These are phyloP conservation scores for Rostratula benghalensis DNA, from an alignment of 2,113 vertebrate species.

Conservation along the genomic window DNA sequence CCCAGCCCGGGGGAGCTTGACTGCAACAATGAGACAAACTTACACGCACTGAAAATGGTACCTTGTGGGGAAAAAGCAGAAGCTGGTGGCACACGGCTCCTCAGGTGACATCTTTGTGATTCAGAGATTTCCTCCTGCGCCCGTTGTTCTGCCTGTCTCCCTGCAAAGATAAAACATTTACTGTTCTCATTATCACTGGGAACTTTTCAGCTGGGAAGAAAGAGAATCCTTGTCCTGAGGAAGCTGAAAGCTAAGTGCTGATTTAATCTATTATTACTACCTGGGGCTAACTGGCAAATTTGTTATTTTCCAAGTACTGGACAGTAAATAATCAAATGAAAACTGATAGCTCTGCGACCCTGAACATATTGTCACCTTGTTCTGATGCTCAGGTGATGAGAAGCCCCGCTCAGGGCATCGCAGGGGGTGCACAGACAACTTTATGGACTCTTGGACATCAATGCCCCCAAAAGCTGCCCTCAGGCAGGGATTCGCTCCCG, in stretches of 20 bases:
- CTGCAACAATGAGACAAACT: not conserved
- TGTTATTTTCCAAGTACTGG: not conserved
- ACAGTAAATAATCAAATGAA: not conserved
- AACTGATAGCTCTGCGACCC: not conserved
- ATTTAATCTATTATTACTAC: not conserved
- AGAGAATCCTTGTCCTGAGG: not conserved
- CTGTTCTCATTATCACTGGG: not conserved
- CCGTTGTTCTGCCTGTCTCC: not conserved
- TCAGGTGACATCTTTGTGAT: not conserved
- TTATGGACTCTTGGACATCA: not conserved
- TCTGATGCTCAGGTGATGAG: not conserved
- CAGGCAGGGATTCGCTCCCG: too few species aligned
- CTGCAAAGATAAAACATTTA: not conserved
- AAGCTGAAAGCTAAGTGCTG: not conserved
- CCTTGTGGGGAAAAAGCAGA: not conserved
- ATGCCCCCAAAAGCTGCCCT: not conserved
- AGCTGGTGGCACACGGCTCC: not conserved
- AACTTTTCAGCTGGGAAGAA: not conserved
- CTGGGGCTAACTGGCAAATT: not conserved
- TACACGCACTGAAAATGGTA: not conserved
- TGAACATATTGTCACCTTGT: not conserved
- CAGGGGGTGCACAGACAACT: rapidly evolving
- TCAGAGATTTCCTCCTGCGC: not conserved
- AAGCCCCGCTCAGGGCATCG: not conserved
- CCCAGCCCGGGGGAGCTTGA: not conserved